phyloP scores from a whole-genome alignment of 2,888 invertebrate genomes.

The Philereme vetulata region DNA sequence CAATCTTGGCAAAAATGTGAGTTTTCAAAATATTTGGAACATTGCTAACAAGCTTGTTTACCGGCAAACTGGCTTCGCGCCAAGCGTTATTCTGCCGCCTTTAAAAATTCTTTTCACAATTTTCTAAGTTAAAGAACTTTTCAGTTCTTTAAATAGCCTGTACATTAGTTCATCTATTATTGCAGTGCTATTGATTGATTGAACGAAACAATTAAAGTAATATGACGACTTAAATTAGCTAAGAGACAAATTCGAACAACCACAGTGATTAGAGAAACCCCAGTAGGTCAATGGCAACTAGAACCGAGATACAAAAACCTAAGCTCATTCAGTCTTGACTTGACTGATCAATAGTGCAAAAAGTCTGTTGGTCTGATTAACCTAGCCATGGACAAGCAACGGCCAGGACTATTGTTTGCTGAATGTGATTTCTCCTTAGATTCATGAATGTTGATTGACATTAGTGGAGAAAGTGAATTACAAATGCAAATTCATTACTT shows the following conservation, averaged over 20 bases:
- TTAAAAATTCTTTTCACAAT: conserved; percentile 20
- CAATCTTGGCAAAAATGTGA: conserved; percentile 11
- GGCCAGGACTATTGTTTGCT: conserved; percentile 47
- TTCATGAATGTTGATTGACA: conserved; percentile 48
- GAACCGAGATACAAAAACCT: conserved; percentile 48
- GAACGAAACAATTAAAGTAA: conserved; percentile 15
- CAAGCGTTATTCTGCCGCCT: conserved; percentile 25
- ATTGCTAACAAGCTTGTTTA: conserved; percentile 29
- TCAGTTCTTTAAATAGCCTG: conserved; percentile 3
- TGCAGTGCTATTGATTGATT: conserved; percentile 8
- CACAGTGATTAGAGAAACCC: conserved; percentile 68
- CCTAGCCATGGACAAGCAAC: conserved; percentile 40
- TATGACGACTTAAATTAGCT: conserved; percentile 22
- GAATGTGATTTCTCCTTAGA: conserved; percentile 44
- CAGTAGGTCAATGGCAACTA: conserved; percentile 68
- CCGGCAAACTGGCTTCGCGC: conserved; percentile 16
- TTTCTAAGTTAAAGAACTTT: conserved; percentile 15
- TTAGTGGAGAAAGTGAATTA: conserved; percentile 56
- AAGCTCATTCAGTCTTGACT: conserved; percentile 53
- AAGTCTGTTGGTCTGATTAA: conserved; percentile 51
- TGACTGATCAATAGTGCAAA: conserved; percentile 50
- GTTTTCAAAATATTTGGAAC: conserved; percentile 17
- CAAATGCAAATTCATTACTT: conserved; percentile 47
- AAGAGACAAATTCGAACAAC: conserved; percentile 48
- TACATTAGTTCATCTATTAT: conserved; percentile 1